Conservation (phyloP, 1,140 invertebrate genomes). For the Holotrichia oblita region DNA sequence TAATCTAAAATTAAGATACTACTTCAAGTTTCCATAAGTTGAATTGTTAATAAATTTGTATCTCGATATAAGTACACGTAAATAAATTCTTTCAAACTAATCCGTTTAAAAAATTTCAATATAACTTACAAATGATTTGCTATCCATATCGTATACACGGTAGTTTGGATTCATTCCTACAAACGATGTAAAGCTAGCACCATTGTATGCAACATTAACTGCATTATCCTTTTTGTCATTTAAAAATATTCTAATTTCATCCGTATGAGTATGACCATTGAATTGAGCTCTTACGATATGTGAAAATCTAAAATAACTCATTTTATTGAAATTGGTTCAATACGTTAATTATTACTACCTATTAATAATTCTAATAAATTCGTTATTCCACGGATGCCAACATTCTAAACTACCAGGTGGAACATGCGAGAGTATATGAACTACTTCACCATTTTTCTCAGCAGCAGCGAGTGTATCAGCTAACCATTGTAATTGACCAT, state of each 20-base stretch:
- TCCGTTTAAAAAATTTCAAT: neutral
- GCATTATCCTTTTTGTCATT: conserved; percentile 64
- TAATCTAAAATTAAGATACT: too few relatives aligned
- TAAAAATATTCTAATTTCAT: conserved; percentile 74
- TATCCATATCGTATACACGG: conserved; percentile 76
- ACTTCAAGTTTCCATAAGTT: too few relatives aligned
- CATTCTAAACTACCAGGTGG: conserved; percentile 73
- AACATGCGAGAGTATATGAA: conserved; percentile 87
- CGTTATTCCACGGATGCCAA: conserved; percentile 71
- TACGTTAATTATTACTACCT: conserved; percentile 58
- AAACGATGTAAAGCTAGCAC: conserved; percentile 76
- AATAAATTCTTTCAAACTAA: too few relatives aligned
- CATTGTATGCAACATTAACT: conserved; percentile 78
- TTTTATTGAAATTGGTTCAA: neutral
- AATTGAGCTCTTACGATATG: conserved; percentile 80
- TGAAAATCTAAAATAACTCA: conserved; percentile 58
- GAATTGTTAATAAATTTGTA: too few relatives aligned
- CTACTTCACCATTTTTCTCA: conserved; percentile 76
- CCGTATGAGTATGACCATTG: conserved; percentile 83
- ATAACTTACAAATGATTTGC: conserved; percentile 68
- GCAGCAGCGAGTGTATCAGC: conserved; percentile 73
- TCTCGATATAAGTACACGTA: too few relatives aligned
- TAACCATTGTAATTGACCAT: conserved; percentile 83
- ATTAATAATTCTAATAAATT: conserved; percentile 70
- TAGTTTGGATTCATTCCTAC: conserved; percentile 82